Conservation (phyloP, 2,113 vertebrate species). For the Scartelaos histophorus region DNA sequence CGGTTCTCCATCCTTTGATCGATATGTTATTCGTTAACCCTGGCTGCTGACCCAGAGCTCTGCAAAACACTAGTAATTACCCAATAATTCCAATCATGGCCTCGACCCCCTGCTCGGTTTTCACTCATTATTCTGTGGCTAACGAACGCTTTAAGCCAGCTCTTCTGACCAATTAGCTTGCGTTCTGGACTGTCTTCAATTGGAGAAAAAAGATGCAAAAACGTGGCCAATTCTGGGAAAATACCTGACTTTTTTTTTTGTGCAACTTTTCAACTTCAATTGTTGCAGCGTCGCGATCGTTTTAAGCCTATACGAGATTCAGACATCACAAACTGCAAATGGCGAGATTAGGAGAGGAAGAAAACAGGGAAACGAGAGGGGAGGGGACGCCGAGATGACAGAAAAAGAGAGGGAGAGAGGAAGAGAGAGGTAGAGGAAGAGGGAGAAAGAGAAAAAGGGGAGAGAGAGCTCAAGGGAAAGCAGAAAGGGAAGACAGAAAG, state of each 20-base stretch:
- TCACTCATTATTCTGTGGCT: slow-evolving; percentile 19
- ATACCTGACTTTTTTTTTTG: not conserved
- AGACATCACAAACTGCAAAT: slow-evolving; percentile 42
- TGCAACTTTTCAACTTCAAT: slow-evolving; percentile 33
- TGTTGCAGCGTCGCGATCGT: slow-evolving; percentile 51
- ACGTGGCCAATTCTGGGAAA: not conserved
- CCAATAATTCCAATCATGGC: not conserved
- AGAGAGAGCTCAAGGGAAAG: slow-evolving; percentile 33
- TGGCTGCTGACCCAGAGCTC: slow-evolving; percentile 2
- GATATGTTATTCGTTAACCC: not conserved
- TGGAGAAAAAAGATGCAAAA: not conserved
- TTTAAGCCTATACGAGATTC: slow-evolving; percentile 36
- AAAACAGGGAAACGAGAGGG: slow-evolving; percentile 14
- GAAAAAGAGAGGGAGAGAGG: slow-evolving; percentile 4
- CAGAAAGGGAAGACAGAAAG: slow-evolving; percentile 29
- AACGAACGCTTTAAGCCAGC: slow-evolving; percentile 39
- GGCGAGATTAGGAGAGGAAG: slow-evolving; percentile 25
- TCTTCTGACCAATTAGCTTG: slow-evolving; percentile 43
- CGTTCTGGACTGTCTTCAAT: slow-evolving; percentile 28
- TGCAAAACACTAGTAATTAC: not conserved
- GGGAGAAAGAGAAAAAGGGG: not conserved
- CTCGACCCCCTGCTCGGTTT: slow-evolving; percentile 17
- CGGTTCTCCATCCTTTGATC: not conserved
- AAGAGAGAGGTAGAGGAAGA: not conserved
- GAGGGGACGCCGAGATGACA: slow-evolving; percentile 22